These are phyloP conservation scores for Gasterosteus nipponicus DNA, from an alignment of 2,113 vertebrate genomes.

Conservation along the genomic window DNA sequence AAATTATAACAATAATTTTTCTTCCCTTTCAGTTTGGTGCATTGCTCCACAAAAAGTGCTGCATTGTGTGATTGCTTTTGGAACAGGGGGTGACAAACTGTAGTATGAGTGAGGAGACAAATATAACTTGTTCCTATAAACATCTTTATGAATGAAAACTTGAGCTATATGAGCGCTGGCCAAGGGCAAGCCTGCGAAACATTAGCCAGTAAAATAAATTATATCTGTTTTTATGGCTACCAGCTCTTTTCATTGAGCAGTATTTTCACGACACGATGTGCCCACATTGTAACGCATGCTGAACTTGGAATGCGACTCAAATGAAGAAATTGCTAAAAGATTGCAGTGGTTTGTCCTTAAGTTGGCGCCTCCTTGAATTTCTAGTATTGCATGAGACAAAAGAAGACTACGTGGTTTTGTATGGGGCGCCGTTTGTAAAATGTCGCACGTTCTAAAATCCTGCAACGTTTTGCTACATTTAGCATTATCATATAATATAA, in stretches of 20 bases:
- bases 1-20: background rate
- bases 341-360: constrained; percentile 29
- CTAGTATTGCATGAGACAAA: background rate
- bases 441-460: too few relatives aligned
- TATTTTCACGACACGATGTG: constrained; percentile 26
- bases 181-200: constrained; percentile 57
- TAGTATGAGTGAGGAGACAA: constrained; percentile 46
- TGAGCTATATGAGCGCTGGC: constrained; percentile 50
- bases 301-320: constrained; percentile 14
- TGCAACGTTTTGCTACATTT: too few relatives aligned
- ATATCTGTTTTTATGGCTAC: constrained; percentile 55
- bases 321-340: constrained; percentile 12
- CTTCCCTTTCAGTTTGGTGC: constrained; percentile 28
- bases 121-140: constrained; percentile 52
- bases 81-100: constrained; percentile 35
- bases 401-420: background rate
- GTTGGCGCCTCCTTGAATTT: background rate
- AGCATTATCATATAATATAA: too few relatives aligned
- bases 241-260: constrained; percentile 57
- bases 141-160: constrained; percentile 47
- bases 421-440: too few relatives aligned
- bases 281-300: constrained; percentile 16
- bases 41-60: constrained; percentile 34
- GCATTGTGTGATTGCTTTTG: constrained; percentile 40
- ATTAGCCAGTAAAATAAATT: constrained; percentile 46